Base-by-base conservation (phyloP, 1,140 invertebrate species). In the Hydropsyche tenuis region DNA sequence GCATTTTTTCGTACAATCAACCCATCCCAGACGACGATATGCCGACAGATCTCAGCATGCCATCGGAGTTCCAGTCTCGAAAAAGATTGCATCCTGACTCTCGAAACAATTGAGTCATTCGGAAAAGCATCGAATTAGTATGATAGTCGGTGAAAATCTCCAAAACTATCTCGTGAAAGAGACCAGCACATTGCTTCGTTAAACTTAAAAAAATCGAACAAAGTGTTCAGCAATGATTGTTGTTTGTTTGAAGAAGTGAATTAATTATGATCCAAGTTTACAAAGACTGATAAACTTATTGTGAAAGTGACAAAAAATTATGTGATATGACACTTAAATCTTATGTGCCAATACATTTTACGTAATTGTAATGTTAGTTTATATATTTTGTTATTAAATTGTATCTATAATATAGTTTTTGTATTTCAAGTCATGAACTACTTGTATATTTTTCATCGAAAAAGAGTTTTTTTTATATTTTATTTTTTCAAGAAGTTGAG, bases 1-100 rank as follows among this genome's bases (percentile, higher is more conserved):
- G 9, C 30, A 37, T 37, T 37, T 4, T n/a, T 9, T 43, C 42
- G 75, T 18, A 63, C 72, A 80, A 85, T 69, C 81, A 85, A 75
- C 77, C 82, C 79, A 75, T 86, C 42, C 81, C 81, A 63, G 88
- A 89, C 79, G 85, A 87, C 77, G 88, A 89, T 75, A 89, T 89
- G 88, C 88, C 88, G 14, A 89, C 88, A 14, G 88, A 89, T 80
- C 82, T 89, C 65, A 89, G 88, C 73, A 89, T 89, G 87, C 85
- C 87, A n/a, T 83, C 85, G 79, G 23, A 80, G 83, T 75, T 83
- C 81, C 0, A 74, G 11, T 86, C 84, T 81, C 77, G 85, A 68
- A 86, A 86, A 69, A 80, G 85, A 27, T 80, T 82, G 43, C 81
- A 84, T 51, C 65, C 82, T 3, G 84, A 85, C 48, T 79, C 80